Percentiles rank a stretch among this genome's conserved stretches.
These are phyloP conservation scores for Sarcophaga bullata DNA, from an alignment of 1,140 invertebrate species.

Conservation along the genomic window DNA sequence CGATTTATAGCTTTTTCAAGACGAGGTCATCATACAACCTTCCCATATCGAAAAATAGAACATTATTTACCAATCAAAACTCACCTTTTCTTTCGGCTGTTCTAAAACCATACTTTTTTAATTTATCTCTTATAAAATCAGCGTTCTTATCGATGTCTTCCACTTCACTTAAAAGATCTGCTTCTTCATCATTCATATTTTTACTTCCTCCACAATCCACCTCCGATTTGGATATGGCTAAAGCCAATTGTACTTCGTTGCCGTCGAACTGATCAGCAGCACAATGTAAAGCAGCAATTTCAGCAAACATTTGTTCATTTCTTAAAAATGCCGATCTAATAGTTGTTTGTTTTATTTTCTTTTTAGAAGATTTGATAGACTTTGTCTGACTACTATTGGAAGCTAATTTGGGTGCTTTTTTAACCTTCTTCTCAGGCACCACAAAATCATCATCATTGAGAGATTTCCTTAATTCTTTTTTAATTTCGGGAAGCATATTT, in stretches of 20 bases:
- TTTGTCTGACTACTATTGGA: slow-evolving; percentile 19
- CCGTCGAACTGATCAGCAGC: slow-evolving; percentile 58
- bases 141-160: neutral
- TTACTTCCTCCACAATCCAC: slow-evolving; percentile 49
- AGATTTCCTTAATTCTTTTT: slow-evolving; percentile 31
- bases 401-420: slow-evolving; percentile 55
- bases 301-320: slow-evolving; percentile 59
- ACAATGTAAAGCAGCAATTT: slow-evolving; percentile 60
- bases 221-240: slow-evolving; percentile 61
- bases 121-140: slow-evolving; percentile 48
- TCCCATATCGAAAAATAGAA: neutral
- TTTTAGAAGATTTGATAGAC: slow-evolving; percentile 3
- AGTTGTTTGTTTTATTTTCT: slow-evolving; percentile 51
- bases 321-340: slow-evolving; percentile 58
- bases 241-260: slow-evolving; percentile 61
- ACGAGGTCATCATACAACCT: too few species aligned
- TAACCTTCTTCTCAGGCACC: slow-evolving; percentile 48
- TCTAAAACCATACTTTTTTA: slow-evolving; percentile 59
- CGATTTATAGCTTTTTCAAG: too few species aligned
- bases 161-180: slow-evolving; percentile 48
- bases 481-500: neutral
- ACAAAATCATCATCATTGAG: slow-evolving; percentile 50
- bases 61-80: neutral
- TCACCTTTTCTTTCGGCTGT: slow-evolving; percentile 54
- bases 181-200: slow-evolving; percentile 42